Conservation (phyloP, 1,140 invertebrate species). For the Zaprionus taronus region DNA sequence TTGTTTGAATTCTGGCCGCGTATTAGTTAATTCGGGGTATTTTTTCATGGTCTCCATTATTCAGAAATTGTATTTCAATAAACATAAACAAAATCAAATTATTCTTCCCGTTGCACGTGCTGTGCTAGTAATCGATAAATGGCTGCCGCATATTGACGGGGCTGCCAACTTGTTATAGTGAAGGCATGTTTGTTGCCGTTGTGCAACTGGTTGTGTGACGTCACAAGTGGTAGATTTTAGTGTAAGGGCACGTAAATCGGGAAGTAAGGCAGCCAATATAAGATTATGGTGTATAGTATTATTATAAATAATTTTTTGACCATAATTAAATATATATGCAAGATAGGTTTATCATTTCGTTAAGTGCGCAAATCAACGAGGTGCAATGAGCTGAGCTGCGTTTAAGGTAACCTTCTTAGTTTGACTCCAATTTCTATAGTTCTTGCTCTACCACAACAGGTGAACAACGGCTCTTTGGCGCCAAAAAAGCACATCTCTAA, state of each 20-base stretch:
- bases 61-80: slow-evolving; percentile 22
- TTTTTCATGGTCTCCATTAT: slow-evolving; percentile 69
- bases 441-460: not conserved
- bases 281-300: not conserved
- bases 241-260: too few species aligned
- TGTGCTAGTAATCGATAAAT: slow-evolving; percentile 34
- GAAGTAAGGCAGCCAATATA: too few species aligned
- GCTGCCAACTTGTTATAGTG: slow-evolving; percentile 46
- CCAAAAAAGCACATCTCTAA: not conserved
- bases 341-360: not conserved
- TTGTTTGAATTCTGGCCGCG: slow-evolving; percentile 68
- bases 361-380: not conserved
- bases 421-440: not conserved
- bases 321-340: not conserved
- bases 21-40: slow-evolving; percentile 72
- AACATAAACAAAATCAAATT: slow-evolving; percentile 45
- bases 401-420: not conserved
- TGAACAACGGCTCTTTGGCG: not conserved
- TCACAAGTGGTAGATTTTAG: not conserved
- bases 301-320: not conserved
- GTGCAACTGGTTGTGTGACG: not conserved
- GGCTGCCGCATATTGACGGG: slow-evolving; percentile 9
- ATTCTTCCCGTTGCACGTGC: slow-evolving; percentile 55
- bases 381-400: not conserved
- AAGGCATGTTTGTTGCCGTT: not conserved